phyloP scores from a whole-genome alignment of 1,140 invertebrate genomes.

The Camponotus vicinus region DNA sequence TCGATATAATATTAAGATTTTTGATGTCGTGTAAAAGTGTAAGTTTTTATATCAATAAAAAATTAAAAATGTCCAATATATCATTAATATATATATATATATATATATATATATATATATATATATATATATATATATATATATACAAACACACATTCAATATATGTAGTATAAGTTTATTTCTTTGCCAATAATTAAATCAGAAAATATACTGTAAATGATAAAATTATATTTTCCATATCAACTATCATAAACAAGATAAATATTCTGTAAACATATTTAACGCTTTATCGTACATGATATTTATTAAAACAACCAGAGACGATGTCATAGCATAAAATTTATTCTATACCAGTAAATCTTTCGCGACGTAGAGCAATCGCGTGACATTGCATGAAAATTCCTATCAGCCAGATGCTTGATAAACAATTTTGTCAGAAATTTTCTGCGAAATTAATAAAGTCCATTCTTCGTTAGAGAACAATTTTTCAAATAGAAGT shows the following conservation, averaged over 20 bases:
- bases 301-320: conserved; percentile 14
- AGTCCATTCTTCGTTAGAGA: not conserved
- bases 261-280: not conserved
- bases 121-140: no score
- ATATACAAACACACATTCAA: no score
- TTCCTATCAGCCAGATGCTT: conserved; percentile 15
- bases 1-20: no score
- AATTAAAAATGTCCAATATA: not conserved
- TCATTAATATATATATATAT: no score
- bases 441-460: not conserved
- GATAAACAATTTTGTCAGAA: conserved; percentile 35
- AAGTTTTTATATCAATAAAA: no score
- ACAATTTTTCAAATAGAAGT: conserved; percentile 3
- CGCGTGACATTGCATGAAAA: conserved; percentile 7
- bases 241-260: not conserved
- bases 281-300: not conserved
- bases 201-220: not conserved
- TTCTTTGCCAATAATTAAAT: not conserved
- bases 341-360: conserved; percentile 17
- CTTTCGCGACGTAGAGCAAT: conserved; percentile 8
- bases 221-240: not conserved
- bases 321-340: not conserved
- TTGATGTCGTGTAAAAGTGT: no score
- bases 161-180: not conserved
- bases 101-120: no score